Conservation (phyloP, 2,113 vertebrate species). For the Archocentrus centrarchus region DNA sequence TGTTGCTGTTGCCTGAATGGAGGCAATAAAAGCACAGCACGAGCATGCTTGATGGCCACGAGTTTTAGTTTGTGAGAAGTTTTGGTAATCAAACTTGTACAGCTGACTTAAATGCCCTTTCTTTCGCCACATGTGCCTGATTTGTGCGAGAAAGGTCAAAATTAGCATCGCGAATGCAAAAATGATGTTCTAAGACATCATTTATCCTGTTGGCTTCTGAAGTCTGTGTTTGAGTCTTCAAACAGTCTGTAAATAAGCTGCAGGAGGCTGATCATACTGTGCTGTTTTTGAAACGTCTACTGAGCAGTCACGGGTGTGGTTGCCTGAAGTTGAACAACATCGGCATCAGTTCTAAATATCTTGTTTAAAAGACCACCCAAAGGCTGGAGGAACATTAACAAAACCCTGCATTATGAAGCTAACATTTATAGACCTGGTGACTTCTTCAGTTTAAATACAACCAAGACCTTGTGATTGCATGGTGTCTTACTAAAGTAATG, state of each 20-base stretch:
- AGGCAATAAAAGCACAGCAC: background rate
- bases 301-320: background rate
- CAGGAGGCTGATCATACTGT: slow-evolving; percentile 1
- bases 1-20: no score
- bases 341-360: slow-evolving; percentile 18
- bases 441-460: background rate
- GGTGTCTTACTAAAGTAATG: background rate
- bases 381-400: slow-evolving; percentile 8
- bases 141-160: background rate
- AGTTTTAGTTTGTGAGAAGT: background rate
- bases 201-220: slow-evolving; percentile 3
- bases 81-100: background rate
- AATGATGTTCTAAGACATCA: background rate
- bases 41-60: background rate
- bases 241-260: background rate
- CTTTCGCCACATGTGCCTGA: background rate
- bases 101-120: background rate
- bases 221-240: background rate
- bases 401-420: background rate
- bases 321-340: background rate
- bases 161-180: slow-evolving; percentile 8
- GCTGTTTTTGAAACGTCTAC: background rate
- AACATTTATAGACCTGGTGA: background rate
- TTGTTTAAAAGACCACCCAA: slow-evolving; percentile 9
- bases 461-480: background rate